phyloP scores from a whole-genome alignment of 2,888 invertebrate species.

The Campoplex capitator region DNA sequence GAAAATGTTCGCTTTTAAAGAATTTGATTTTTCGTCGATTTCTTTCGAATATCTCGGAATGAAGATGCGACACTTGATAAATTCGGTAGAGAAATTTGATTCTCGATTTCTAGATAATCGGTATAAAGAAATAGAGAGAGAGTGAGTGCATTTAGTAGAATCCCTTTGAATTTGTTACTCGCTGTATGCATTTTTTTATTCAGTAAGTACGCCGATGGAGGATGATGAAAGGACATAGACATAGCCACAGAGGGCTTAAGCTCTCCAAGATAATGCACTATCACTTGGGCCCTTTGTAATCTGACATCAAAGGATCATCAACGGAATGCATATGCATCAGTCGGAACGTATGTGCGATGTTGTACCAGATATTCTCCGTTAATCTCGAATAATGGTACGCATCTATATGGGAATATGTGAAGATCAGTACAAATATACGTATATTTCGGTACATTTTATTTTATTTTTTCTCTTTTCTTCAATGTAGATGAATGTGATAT shows the following conservation, averaged over 20 bases:
- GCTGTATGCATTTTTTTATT: neutral
- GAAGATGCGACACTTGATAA: neutral
- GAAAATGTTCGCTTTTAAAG: no score
- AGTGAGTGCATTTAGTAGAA: neutral
- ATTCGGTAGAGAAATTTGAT: neutral
- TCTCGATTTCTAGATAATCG: neutral
- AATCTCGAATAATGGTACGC: conserved; percentile 6
- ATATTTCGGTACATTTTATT: neutral
- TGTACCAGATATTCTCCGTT: neutral
- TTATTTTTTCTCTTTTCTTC: neutral
- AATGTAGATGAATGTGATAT: conserved; percentile 1
- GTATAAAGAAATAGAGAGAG: neutral
- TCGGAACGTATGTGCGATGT: conserved; percentile 37
- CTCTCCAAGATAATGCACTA: conserved; percentile 43
- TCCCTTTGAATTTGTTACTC: neutral
- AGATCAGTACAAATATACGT: neutral
- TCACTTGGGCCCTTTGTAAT: conserved; percentile 62
- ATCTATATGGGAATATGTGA: neutral
- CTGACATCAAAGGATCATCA: conserved; percentile 68
- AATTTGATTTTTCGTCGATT: neutral
- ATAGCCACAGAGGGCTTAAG: conserved; percentile 15
- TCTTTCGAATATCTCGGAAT: neutral
- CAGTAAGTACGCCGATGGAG: neutral
- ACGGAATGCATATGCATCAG: conserved; percentile 46
- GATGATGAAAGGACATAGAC: neutral